These are phyloP conservation scores for Lasioglossum pauxillum DNA, from an alignment of 2,888 invertebrate genomes.

Conservation along the genomic window DNA sequence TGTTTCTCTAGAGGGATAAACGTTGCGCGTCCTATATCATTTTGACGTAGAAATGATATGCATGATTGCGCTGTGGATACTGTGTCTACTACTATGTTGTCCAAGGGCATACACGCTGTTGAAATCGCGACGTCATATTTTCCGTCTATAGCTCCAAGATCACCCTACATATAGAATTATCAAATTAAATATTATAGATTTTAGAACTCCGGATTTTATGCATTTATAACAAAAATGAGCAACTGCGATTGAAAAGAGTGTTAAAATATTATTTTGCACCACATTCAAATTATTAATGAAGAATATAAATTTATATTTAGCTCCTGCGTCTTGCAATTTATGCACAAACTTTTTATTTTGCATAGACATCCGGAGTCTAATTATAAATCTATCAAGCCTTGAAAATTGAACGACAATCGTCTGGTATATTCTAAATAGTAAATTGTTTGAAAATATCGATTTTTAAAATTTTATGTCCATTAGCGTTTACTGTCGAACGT, in stretches of 20 bases:
- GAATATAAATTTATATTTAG: no score
- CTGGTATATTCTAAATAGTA: neutral
- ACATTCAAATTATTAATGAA: no score
- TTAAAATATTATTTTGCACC: no score
- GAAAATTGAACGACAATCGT: no score
- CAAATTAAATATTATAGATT: neutral
- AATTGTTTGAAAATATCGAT: neutral
- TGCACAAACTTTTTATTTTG: no score
- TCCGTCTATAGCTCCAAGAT: conserved; percentile 96
- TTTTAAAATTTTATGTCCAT: neutral
- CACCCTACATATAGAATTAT: conserved; percentile 88
- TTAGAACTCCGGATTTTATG: no score
- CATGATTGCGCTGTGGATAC: conserved; percentile 94
- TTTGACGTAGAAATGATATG: conserved; percentile 91
- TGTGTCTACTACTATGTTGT: conserved; percentile 96
- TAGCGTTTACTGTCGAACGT: neutral
- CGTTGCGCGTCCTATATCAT: conserved; percentile 93
- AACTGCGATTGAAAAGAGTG: no score
- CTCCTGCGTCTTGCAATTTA: no score
- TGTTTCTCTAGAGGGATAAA: conserved; percentile 96
- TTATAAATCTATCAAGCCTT: neutral
- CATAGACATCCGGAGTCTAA: no score
- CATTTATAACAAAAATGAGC: no score
- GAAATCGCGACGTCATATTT: conserved; percentile 98
- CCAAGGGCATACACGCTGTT: conserved; percentile 95